These are phyloP conservation scores for Eulemur coronatus DNA, from an alignment of 2,797 vertebrate species.

Conservation along the genomic window DNA sequence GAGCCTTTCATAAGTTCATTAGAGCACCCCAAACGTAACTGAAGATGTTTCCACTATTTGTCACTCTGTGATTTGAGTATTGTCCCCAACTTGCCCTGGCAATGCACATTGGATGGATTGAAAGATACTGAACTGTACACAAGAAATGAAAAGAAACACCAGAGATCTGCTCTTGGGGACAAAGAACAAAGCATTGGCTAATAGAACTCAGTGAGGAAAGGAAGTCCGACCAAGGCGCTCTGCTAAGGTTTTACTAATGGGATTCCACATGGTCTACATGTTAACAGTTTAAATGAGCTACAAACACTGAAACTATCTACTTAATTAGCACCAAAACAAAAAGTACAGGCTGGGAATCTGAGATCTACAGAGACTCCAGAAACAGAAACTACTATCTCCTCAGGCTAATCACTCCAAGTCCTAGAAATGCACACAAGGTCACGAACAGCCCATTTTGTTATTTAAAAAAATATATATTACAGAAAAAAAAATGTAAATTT, in stretches of 20 bases:
- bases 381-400: neutral
- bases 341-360: neutral
- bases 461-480: neutral
- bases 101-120: neutral
- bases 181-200: neutral
- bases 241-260: neutral
- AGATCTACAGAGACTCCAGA: neutral
- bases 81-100: neutral
- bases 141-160: neutral
- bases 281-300: neutral
- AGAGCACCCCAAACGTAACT: neutral
- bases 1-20: neutral
- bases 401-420: neutral
- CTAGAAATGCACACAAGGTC: neutral
- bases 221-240: fast-evolving
- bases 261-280: neutral
- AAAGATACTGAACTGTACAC: neutral
- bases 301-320: neutral
- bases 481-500: neutral
- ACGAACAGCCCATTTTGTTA: neutral
- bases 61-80: neutral
- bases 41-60: too few relatives aligned
- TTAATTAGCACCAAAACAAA: neutral
- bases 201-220: neutral
- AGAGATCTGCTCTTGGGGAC: neutral